Evolutionary conservation across 2,113 vertebrate genomes (phyloP).

Genomic region (Stigmatopora argus): DNA sequence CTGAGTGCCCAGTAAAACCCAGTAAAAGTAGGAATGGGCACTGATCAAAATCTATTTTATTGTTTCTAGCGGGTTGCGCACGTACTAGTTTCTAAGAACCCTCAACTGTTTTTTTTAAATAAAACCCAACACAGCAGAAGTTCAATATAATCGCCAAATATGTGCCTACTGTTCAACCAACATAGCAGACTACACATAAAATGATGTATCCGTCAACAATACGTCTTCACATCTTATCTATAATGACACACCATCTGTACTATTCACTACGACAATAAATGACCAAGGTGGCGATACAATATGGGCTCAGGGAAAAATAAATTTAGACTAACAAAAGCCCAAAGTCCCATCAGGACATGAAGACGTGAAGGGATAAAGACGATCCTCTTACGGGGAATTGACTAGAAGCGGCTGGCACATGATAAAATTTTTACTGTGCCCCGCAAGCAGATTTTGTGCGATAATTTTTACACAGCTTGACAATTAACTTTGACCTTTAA

Average conservation of each 20-base stretch:
- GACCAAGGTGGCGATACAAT: background rate
- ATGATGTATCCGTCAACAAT: no score
- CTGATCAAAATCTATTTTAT: background rate
- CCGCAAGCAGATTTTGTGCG: background rate
- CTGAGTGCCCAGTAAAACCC: background rate
- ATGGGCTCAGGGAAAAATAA: background rate
- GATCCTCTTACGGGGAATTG: background rate
- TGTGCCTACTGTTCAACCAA: no score
- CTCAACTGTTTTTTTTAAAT: background rate
- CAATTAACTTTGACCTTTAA: background rate
- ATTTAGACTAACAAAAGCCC: conserved; percentile 24
- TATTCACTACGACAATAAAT: conserved; percentile 32
- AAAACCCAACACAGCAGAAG: background rate
- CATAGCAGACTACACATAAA: no score
- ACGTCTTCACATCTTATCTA: conserved; percentile 10
- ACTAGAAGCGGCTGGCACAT: background rate
- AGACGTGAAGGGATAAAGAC: background rate
- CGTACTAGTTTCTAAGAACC: background rate
- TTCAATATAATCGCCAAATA: background rate
- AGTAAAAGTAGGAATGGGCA: background rate
- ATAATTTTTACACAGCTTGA: background rate
- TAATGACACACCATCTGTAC: conserved; percentile 24
- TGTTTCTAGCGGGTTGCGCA: background rate
- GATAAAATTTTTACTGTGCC: background rate
- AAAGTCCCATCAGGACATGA: background rate